Conservation (phyloP, 2,888 invertebrate species). For the Rotaria socialis region DNA sequence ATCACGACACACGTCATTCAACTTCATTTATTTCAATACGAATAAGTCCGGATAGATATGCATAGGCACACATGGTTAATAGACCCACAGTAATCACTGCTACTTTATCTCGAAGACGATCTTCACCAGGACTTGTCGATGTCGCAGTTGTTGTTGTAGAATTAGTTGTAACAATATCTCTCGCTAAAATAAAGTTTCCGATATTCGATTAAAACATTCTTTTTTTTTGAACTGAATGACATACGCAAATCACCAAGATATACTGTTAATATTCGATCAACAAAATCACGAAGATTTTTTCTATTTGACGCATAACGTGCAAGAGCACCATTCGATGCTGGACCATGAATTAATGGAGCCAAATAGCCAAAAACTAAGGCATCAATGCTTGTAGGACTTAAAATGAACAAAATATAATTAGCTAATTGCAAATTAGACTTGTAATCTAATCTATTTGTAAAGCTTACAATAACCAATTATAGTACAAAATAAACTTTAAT, state of each 20-base stretch:
- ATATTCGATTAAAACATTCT: neutral
- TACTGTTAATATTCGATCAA: constrained; percentile 14
- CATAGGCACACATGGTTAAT: constrained; percentile 27
- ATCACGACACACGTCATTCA: neutral
- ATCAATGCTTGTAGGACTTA: constrained; percentile 32
- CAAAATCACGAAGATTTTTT: constrained; percentile 15
- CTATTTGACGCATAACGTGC: neutral
- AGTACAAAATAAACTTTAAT: too few species aligned
- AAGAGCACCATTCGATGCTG: neutral
- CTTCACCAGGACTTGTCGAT: neutral
- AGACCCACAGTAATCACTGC: constrained; percentile 8
- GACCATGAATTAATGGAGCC: constrained; percentile 25
- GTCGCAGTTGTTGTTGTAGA: neutral
- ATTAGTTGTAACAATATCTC: neutral
- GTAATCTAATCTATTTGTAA: too few species aligned
- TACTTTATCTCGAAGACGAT: constrained; percentile 22
- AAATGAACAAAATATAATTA: neutral
- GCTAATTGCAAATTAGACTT: too few species aligned
- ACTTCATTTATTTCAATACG: neutral
- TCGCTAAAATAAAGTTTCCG: neutral
- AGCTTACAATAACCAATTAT: too few species aligned
- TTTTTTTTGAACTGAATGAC: neutral
- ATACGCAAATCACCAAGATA: neutral
- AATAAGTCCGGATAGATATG: constrained; percentile 27
- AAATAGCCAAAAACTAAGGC: neutral